Conservation (phyloP, 2,888 invertebrate genomes). For the Catocala fraxini region DNA sequence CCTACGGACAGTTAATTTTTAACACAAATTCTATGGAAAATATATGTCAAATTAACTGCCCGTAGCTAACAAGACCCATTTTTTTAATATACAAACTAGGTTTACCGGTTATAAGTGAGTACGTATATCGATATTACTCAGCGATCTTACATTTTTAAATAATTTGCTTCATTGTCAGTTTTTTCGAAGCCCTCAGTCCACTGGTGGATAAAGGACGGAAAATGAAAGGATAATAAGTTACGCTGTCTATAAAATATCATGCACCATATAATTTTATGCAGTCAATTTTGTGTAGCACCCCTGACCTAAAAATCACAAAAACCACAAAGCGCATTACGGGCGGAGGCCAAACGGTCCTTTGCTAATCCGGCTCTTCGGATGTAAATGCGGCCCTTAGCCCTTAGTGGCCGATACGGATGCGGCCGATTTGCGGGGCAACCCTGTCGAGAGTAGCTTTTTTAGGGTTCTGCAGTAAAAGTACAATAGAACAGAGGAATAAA, state of each 20-base stretch:
- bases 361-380: conserved; percentile 24
- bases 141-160: too few species aligned
- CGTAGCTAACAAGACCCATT: too few species aligned
- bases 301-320: conserved; percentile 18
- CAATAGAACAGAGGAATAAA: conserved; percentile 1
- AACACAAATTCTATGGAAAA: too few species aligned
- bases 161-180: too few species aligned
- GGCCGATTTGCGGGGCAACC: conserved; percentile 17
- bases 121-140: too few species aligned
- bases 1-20: too few species aligned
- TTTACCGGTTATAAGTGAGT: too few species aligned
- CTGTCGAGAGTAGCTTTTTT: conserved; percentile 7
- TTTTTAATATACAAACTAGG: too few species aligned
- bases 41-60: too few species aligned
- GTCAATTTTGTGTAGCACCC: conserved; percentile 12
- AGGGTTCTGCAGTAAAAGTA: conserved; percentile 10
- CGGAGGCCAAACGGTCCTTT: conserved; percentile 13
- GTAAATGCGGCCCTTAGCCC: conserved; percentile 22
- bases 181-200: too few species aligned
- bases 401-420: conserved; percentile 18
- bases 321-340: conserved; percentile 12
- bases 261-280: conserved; percentile 21
- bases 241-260: conserved; percentile 4
- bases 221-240: neutral
- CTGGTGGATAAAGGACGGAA: neutral